phyloP scores from a whole-genome alignment of 2,797 vertebrate species.

The Champsocephalus gunnari region DNA sequence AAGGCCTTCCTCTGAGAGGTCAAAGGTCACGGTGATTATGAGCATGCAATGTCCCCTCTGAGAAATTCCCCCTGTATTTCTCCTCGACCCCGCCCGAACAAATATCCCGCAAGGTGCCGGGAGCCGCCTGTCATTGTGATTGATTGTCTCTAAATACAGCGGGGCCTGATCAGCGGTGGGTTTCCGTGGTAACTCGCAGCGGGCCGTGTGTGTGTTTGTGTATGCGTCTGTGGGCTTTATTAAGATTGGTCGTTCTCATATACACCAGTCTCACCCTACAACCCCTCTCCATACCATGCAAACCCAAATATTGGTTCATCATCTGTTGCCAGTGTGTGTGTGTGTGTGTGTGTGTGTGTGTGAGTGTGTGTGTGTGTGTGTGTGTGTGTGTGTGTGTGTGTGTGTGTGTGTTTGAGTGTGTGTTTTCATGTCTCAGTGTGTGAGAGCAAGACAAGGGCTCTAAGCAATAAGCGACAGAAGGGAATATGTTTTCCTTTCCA shows the following conservation, averaged over 20 bases:
- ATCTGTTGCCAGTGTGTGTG: constrained; percentile 40
- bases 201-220: constrained; percentile 62
- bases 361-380: constrained; percentile 5
- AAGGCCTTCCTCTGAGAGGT: constrained; percentile 36
- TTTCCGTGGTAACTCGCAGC: constrained; percentile 64
- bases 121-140: constrained; percentile 69
- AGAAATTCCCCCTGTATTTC: constrained; percentile 29
- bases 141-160: constrained; percentile 72
- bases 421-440: constrained; percentile 36
- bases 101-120: constrained; percentile 60
- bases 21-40: constrained; percentile 64
- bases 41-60: constrained; percentile 10
- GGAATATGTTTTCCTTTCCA: constrained; percentile 75
- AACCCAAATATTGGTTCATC: constrained; percentile 70
- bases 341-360: not conserved
- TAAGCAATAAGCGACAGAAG: constrained; percentile 56
- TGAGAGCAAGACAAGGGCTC: constrained; percentile 44
- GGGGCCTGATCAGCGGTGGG: constrained; percentile 37
- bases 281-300: constrained; percentile 26
- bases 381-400: not conserved
- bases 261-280: constrained; percentile 27
- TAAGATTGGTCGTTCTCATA: constrained; percentile 58
- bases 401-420: constrained; percentile 14
- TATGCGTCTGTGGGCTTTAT: constrained; percentile 59
- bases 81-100: constrained; percentile 41